phyloP scores from a whole-genome alignment of 2,113 vertebrate genomes.

The Tonatia bakeri region DNA sequence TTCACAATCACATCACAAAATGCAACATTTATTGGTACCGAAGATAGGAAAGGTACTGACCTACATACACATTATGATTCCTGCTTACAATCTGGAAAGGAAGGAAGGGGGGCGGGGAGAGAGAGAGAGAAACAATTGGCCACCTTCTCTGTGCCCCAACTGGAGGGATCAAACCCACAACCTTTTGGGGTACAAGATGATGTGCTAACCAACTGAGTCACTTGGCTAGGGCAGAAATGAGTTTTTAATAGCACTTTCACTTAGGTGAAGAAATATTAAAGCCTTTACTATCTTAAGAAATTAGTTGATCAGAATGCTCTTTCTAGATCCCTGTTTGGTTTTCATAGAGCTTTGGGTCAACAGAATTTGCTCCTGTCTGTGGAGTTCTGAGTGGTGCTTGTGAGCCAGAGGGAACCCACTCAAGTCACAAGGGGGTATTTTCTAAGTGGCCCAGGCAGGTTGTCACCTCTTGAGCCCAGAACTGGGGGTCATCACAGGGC shows the following conservation, averaged over 20 bases:
- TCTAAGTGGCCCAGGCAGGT: neutral
- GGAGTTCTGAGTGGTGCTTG: neutral
- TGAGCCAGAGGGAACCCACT: neutral
- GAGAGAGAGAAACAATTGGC: neutral
- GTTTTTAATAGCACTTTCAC: neutral
- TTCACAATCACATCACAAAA: neutral
- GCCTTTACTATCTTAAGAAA: slow-evolving; percentile 4
- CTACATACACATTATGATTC: neutral
- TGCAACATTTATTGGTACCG: neutral
- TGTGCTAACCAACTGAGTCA: neutral
- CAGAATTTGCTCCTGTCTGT: neutral
- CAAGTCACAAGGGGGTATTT: neutral
- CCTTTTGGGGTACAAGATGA: neutral
- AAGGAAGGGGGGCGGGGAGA: no score
- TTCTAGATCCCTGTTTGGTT: neutral
- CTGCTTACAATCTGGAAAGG: neutral
- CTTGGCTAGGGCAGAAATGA: neutral
- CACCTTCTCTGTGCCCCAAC: neutral
- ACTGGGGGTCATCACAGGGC: neutral
- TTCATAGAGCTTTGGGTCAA: neutral
- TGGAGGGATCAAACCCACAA: neutral
- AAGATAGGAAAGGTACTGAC: neutral
- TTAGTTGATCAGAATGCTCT: neutral
- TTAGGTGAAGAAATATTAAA: neutral
- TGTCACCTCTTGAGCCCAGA: neutral